Evolutionary conservation across 2,113 vertebrate genomes (phyloP).

Genomic region (Semnopithecus entellus): DNA sequence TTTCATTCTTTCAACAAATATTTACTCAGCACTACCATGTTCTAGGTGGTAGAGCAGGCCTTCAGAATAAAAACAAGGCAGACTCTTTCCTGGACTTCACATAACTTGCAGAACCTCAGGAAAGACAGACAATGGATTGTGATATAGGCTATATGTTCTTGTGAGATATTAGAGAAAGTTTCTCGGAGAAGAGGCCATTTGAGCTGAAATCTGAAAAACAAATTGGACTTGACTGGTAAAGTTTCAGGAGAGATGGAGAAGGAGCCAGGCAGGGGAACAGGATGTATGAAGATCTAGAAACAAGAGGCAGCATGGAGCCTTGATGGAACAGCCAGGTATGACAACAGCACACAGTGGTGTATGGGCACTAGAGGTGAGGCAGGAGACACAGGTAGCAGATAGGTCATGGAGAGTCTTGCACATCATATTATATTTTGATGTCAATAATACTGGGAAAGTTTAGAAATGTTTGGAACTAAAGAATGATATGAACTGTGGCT

Average conservation of each 20-base stretch:
- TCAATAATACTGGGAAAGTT: neutral
- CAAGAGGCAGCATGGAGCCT: neutral
- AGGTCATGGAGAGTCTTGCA: neutral
- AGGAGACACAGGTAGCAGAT: neutral
- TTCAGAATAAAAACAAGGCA: neutral
- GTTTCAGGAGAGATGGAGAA: neutral
- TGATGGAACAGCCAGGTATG: neutral
- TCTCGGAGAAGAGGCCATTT: neutral
- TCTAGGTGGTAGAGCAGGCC: no score
- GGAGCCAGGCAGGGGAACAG: neutral
- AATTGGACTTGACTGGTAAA: neutral
- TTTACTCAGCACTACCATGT: neutral
- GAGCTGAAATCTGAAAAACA: neutral
- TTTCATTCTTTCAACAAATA: constrained; percentile 3
- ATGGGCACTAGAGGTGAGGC: neutral
- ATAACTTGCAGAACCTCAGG: neutral
- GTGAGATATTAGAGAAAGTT: neutral
- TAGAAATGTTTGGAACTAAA: neutral
- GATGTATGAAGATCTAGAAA: neutral
- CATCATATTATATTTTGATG: neutral
- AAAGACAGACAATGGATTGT: neutral
- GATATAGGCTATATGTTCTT: neutral
- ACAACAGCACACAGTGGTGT: neutral
- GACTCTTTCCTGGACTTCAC: neutral
- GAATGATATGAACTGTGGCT: neutral